Evolutionary conservation across 1,140 invertebrate species (phyloP).

Genomic region (Caerostris extrusa): DNA sequence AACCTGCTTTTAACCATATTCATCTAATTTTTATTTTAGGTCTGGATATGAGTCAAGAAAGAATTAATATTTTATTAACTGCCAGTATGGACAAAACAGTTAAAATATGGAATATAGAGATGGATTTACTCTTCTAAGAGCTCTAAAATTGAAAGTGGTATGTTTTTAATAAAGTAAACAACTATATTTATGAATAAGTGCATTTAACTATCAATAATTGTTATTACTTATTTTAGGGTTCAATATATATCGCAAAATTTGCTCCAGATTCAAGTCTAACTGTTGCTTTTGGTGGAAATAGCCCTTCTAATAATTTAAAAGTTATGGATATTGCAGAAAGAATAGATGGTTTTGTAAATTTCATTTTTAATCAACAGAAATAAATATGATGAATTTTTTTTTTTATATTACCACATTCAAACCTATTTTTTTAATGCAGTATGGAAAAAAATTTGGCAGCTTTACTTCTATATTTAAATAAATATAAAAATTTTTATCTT

Average conservation of each 20-base stretch:
- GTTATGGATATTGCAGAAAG: conserved; percentile 86
- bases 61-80: conserved; percentile 88
- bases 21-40: conserved; percentile 80
- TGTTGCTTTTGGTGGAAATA: conserved; percentile 91
- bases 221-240: conserved; percentile 85
- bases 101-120: conserved; percentile 89
- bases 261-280: conserved; percentile 91
- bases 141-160: conserved; percentile 80
- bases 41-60: conserved; percentile 86
- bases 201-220: too few species aligned
- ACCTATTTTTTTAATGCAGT: too few species aligned
- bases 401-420: too few species aligned
- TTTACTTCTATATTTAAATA: too few species aligned
- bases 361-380: too few species aligned
- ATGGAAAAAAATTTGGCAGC: too few species aligned
- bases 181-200: too few species aligned
- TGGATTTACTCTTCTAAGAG: conserved; percentile 80
- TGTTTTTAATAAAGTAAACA: not conserved
- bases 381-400: too few species aligned
- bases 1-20: not conserved
- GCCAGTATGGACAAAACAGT: conserved; percentile 87
- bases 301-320: conserved; percentile 89
- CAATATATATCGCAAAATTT: conserved; percentile 87
- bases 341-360: conserved; percentile 49
- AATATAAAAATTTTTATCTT: too few species aligned